phyloP scores from a whole-genome alignment of 1,140 invertebrate species.

The Eriosoma lanigerum region DNA sequence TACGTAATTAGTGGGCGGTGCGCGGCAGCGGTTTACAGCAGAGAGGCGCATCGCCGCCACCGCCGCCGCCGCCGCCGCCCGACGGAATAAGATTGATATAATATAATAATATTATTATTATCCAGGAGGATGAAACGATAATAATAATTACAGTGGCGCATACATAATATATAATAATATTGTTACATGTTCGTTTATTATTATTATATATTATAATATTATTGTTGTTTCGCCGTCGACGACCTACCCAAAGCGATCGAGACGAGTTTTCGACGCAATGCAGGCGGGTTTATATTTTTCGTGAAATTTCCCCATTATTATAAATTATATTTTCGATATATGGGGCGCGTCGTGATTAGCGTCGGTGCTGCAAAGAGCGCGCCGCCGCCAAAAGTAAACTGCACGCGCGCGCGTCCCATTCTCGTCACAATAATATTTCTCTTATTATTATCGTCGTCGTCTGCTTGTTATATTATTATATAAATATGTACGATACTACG shows the following conservation, averaged over 20 bases:
- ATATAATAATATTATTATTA: no score
- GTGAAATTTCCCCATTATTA: no score
- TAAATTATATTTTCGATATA: no score
- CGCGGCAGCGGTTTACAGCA: background rate
- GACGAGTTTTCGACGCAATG: background rate
- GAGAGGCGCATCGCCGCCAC: conserved; percentile 14
- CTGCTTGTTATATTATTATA: no score
- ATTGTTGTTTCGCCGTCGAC: background rate
- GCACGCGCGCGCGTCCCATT: no score
- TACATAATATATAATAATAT: no score
- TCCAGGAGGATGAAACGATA: conserved; percentile 13
- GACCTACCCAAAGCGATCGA: conserved; percentile 27
- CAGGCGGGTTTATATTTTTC: background rate
- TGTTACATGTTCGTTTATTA: no score
- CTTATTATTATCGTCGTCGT: no score
- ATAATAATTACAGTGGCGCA: background rate
- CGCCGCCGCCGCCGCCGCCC: background rate
- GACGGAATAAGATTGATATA: background rate
- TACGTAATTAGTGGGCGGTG: conserved; percentile 45
- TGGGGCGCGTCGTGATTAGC: conserved; percentile 24
- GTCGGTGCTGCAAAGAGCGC: background rate
- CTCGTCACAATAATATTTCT: no score
- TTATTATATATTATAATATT: background rate
- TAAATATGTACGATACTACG: no score
- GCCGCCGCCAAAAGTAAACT: conserved; percentile 37